These are phyloP conservation scores for Capreolus pygargus DNA, from an alignment of 2,113 vertebrate species.

Conservation along the genomic window DNA sequence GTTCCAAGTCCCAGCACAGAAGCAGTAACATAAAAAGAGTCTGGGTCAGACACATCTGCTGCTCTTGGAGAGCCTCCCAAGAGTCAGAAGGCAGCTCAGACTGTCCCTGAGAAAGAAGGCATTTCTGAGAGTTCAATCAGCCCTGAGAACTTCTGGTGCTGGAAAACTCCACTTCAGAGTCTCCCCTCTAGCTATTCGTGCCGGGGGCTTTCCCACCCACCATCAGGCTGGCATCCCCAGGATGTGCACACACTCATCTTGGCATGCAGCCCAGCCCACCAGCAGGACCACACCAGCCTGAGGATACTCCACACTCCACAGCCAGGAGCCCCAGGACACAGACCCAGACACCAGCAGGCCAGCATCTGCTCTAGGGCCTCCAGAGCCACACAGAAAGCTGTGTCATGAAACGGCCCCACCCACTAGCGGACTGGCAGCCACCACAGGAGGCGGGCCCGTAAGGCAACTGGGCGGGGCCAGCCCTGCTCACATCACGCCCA, in stretches of 20 bases:
- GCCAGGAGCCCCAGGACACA: neutral
- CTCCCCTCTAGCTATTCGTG: fast-evolving
- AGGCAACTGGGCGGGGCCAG: neutral
- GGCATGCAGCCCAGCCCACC: neutral
- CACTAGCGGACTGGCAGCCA: neutral
- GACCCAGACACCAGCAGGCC: neutral
- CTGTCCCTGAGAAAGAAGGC: neutral
- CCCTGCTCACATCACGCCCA: neutral
- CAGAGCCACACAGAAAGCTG: neutral
- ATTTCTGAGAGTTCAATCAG: neutral
- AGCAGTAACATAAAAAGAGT: neutral
- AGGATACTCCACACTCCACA: neutral
- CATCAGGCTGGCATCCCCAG: neutral
- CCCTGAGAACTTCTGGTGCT: neutral
- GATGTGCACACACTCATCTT: neutral
- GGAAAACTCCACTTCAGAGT: neutral
- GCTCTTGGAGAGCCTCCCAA: neutral
- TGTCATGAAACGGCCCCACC: neutral
- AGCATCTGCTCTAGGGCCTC: neutral
- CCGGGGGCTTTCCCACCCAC: neutral
- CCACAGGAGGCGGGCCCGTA: fast-evolving
- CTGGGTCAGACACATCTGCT: neutral
- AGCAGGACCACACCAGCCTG: neutral
- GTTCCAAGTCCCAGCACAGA: neutral
- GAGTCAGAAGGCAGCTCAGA: neutral